Evolutionary conservation across 37 sponge, comb jelly and placozoan genomes (phyloP), one percentile per base, ranked within the genome.

Genomic region (Aphrocallistes beatrix): DNA sequence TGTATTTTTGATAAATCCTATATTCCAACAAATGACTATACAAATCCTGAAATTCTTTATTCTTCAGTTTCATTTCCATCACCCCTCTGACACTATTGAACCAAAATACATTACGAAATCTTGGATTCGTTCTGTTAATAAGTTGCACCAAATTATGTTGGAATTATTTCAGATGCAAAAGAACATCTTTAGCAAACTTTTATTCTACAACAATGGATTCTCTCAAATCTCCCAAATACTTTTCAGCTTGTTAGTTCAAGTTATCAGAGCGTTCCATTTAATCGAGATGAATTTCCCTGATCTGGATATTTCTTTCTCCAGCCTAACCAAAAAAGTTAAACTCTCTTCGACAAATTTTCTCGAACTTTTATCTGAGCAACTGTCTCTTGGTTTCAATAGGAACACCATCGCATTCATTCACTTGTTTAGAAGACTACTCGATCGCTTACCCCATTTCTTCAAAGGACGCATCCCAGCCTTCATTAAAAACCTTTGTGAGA

Each of bases 231-330:
- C 8, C 6, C 10, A 60, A 19, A 25, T 60, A 30, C n/a, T 60
- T 60, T 60, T 32, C 34, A 60, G 75, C 32, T 25, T 60, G 75
- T 28, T 60, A 60, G 75, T 60, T 60, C 75, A 60, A 60, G 75
- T 60, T 60, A 30, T 32, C 6, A 21, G 75, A 21, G 10, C 17
- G 10, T 60, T 19, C 75, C 75, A 32, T 3, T 13, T 60, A 60
- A 60, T 60, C 3, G n/a, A 3, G 10, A 30, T 32, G 3, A 25
- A 60, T 60, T 60, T 13, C 75, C 75, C 75, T 19, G 21, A 60
- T 60, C n/a, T n/a, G n/a, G n/a, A n/a, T n/a, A n/a, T n/a, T n/a
- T 60, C 75, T 21, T 30, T 60, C n/a, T 3, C 32, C 21, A 19
- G 25, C 8, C 34, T 60, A 28, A 32, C 21, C 21, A 60, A 60